Base-by-base conservation (phyloP, 1,140 invertebrate genomes). In the Lithobius niger region DNA sequence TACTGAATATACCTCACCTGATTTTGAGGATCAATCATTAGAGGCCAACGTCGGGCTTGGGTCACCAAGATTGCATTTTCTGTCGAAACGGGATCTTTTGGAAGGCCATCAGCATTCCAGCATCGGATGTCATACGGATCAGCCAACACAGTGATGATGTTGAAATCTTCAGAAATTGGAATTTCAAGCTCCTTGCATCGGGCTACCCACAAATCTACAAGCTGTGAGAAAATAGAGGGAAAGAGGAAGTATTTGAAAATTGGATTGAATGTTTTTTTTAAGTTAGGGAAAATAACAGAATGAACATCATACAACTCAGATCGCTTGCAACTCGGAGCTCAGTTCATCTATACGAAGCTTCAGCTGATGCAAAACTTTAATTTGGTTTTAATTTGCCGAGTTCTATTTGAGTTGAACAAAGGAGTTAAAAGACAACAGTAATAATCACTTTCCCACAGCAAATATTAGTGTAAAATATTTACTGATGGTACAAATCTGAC, bases 21-120 rank as follows among this genome's bases (percentile, higher is more conserved):
- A 68, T 91, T 87, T 67, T 92, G 88, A 0, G 88, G 88, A 72
- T 91, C 88, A 57, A 91, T 89, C 77, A 89, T 88, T 1, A 92
- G 74, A 0, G 88, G 85, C 87, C 88, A 91, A 18, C 85, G 75
- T 22, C 79, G 73, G 0, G 84, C 82, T 44, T 81, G 76, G 0
- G 84, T 91, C 0, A 88, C 86, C 27, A 92, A 71, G 44, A 92
- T 84, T 1, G 84, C 88, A 69, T 92, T 93, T 69, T 92, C 88
- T 0, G 83, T 86, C 6, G 87, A 91, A 16, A 90, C 78, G 27
- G 78, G 77, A 67, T 93, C 88, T 60, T 82, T 77, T 0, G 88
- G 88, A 24, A 92, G 67, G 1, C 87, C 86, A 62, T 80, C 81
- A 0, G 81, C 76, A 64, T 90, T 90, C 89, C 88, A 92, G 40